Conservation (phyloP, 2,113 vertebrate species). For the Oostethus manadensis region DNA sequence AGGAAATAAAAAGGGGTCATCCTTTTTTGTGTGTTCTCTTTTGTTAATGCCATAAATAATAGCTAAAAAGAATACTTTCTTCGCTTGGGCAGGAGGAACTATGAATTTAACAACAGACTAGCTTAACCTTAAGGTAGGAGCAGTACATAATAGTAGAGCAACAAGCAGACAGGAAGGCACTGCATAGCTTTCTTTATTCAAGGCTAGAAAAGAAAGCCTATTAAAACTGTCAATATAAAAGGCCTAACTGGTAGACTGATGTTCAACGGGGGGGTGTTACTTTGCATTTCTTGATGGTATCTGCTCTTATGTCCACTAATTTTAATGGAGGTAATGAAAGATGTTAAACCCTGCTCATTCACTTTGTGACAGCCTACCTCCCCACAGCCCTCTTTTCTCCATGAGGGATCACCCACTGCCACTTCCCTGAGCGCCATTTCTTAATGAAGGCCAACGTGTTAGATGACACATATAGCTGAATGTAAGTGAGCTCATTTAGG, state of each 20-base stretch:
- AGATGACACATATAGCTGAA: slow-evolving; percentile 74
- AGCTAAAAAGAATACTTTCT: slow-evolving; percentile 48
- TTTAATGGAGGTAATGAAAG: slow-evolving; percentile 9
- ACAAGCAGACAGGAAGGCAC: slow-evolving; percentile 36
- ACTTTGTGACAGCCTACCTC: slow-evolving; percentile 24
- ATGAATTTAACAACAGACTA: slow-evolving; percentile 63
- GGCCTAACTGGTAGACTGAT: slow-evolving; percentile 32
- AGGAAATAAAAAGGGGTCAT: slow-evolving; percentile 72
- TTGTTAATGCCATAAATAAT: slow-evolving; percentile 69
- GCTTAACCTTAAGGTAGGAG: slow-evolving; percentile 60
- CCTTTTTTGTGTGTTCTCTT: slow-evolving; percentile 67
- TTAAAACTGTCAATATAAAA: slow-evolving; percentile 56
- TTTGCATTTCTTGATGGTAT: slow-evolving; percentile 17
- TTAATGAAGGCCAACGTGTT: slow-evolving; percentile 79
- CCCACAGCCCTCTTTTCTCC: slow-evolving; percentile 14
- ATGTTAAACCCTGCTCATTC: slow-evolving; percentile 26
- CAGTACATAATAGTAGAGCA: slow-evolving; percentile 39
- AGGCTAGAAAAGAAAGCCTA: slow-evolving; percentile 47
- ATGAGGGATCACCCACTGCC: slow-evolving; percentile 58
- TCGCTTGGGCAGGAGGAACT: slow-evolving; percentile 37
- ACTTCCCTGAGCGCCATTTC: slow-evolving; percentile 69
- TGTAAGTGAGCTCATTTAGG: slow-evolving; percentile 77
- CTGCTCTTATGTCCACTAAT: neutral
- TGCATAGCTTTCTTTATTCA: slow-evolving; percentile 33
- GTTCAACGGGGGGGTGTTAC: slow-evolving; percentile 46